Evolutionary conservation across 2,113 vertebrate genomes (phyloP), one percentile per base, ranked within the genome.

Genomic region (Podarcis muralis): DNA sequence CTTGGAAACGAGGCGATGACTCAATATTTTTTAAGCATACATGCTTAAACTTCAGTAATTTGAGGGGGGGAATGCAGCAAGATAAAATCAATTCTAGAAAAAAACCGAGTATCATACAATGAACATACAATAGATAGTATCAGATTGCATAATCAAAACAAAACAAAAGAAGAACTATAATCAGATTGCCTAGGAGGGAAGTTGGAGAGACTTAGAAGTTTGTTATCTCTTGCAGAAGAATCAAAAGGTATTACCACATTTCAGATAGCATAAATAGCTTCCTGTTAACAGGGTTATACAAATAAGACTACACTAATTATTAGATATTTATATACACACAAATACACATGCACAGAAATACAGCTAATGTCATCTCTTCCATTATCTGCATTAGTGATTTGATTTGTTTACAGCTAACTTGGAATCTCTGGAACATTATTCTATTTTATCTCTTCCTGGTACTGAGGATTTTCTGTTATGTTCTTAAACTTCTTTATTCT

Each of bases 241-340:
- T 62, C 12, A 16, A 2, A 5, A 27, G 27, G 13, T 12, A 30
- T 78, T 5, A 30, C 27, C 43, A 79, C 76, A 13, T 25, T 27
- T 27, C 20, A 0, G 78, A 91, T 1, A 62, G 59, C 59, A 62
- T 8, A 20, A 90, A 57, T 87, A 90, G 87, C 89, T 91, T 94
- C 93, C 88, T 93, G 93, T 88, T 87, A 88, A 89, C 87, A 93
- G 93, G 83, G 85, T 93, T 90, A 68, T 86, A 91, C 88, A 95
- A 84, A 93, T 76, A 87, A 92, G 92, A 92, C 87, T 91, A 94
- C 90, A 90, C 30, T 93, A 93, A 94, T 93, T 94, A 95, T 89
- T 91, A 94, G 86, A 93, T 94, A 91, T 92, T 93, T 87, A 87
- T 92, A 94, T 90, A 90, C 93, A 20, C 59, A 62, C 18, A 20